phyloP scores from a whole-genome alignment of 2,797 vertebrate species.

The Enteromius afrohamiltoni region DNA sequence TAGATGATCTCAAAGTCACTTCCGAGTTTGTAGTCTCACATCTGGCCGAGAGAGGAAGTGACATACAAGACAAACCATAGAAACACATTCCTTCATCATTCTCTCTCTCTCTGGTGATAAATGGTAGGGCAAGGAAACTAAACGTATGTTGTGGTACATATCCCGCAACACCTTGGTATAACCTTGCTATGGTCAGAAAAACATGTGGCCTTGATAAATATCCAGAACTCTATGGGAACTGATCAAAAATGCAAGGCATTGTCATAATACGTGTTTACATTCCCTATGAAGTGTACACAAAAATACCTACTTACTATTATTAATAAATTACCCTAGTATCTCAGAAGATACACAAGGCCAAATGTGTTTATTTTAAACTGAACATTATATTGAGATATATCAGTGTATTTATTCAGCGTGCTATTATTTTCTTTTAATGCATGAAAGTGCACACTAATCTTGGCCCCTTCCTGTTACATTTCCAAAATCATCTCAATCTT shows the following conservation, averaged over 20 bases:
- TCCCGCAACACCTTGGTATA: background rate
- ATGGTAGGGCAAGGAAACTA: background rate
- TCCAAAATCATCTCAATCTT: background rate
- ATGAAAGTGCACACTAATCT: background rate
- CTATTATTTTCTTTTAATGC: background rate
- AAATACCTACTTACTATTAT: background rate
- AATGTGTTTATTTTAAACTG: background rate
- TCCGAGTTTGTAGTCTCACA: constrained; percentile 42
- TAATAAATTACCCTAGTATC: background rate
- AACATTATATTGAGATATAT: background rate
- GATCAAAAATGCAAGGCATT: background rate
- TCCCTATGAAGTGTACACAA: too few relatives aligned
- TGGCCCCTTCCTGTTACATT: background rate
- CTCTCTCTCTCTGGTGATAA: background rate
- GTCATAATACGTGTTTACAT: background rate
- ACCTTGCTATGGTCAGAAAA: background rate
- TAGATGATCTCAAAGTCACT: constrained; percentile 22
- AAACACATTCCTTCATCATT: background rate
- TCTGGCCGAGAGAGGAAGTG: constrained; percentile 50
- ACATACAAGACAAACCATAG: constrained; percentile 4
- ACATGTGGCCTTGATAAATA: background rate
- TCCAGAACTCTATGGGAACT: background rate
- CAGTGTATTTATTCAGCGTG: too few relatives aligned
- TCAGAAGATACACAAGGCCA: background rate
- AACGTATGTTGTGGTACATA: background rate